phyloP scores from a whole-genome alignment of 2,113 vertebrate species.

The Gavialis gangeticus region DNA sequence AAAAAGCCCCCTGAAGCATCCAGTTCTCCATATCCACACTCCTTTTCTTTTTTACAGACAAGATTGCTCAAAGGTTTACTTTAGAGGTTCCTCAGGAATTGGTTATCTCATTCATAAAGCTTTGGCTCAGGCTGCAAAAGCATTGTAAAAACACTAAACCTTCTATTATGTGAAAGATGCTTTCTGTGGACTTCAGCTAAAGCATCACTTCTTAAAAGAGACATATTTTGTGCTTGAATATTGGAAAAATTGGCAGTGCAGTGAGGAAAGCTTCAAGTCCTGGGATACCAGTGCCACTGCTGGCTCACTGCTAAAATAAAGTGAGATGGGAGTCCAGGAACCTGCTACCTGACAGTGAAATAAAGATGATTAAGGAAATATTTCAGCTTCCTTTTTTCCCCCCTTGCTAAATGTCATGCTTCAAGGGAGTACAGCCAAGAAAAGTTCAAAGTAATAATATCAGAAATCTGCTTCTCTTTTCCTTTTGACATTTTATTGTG shows the following conservation, averaged over 20 bases:
- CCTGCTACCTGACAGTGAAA: neutral
- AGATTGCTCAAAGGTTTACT: neutral
- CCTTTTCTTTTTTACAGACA: neutral
- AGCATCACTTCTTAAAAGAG: neutral
- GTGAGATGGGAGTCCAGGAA: neutral
- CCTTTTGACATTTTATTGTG: conserved; percentile 78
- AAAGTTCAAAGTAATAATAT: conserved; percentile 79
- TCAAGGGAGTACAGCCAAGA: conserved; percentile 64
- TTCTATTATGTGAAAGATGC: accelerated
- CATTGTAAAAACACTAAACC: neutral
- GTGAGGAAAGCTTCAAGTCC: neutral
- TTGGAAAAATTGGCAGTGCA: neutral
- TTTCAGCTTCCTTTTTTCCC: conserved; percentile 13
- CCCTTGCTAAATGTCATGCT: conserved; percentile 75
- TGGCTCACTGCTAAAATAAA: neutral
- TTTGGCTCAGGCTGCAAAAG: accelerated
- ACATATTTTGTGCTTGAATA: neutral
- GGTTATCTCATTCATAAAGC: neutral
- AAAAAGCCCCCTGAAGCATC: neutral
- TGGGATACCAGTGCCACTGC: neutral
- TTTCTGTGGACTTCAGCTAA: neutral
- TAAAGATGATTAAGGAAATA: conserved; percentile 50
- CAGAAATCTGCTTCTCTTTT: conserved; percentile 73
- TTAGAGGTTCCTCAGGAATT: neutral
- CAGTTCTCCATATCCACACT: neutral